These are phyloP conservation scores for Pseudochirops cupreus DNA, from an alignment of 2,797 vertebrate species.

Conservation along the genomic window DNA sequence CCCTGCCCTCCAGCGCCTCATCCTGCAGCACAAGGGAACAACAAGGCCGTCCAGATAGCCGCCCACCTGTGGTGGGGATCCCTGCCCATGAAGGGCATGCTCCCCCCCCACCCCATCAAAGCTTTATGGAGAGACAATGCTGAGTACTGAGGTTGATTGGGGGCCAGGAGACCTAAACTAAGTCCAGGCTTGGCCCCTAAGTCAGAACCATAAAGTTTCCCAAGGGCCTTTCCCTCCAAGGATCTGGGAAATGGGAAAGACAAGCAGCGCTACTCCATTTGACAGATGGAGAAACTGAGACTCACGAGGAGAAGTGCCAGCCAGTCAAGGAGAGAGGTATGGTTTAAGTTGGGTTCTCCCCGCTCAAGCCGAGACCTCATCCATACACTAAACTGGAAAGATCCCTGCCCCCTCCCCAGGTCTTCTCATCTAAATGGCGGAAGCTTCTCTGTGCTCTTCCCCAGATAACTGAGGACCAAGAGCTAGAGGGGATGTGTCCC, in stretches of 20 bases:
- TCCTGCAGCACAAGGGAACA: too few species aligned
- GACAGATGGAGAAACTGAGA: not conserved
- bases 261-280: not conserved
- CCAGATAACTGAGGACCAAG: too few species aligned
- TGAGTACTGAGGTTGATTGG: not conserved
- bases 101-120: not conserved
- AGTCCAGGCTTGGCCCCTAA: not conserved
- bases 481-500: not conserved
- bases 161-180: too few species aligned
- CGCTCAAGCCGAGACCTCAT: not conserved
- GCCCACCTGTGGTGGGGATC: too few species aligned
- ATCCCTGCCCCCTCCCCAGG: too few species aligned
- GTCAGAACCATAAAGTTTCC: not conserved
- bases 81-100: too few species aligned
- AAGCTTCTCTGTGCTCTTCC: not conserved
- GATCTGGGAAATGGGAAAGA: not conserved
- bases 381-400: too few species aligned
- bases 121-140: not conserved
- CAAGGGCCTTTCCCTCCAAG: not conserved
- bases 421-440: not conserved
- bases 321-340: not conserved
- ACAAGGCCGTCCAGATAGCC: too few species aligned
- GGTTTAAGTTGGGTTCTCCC: not conserved
- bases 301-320: not conserved
- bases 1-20: accelerated